Percentiles rank a stretch among this genome's conserved stretches.
phyloP scores from a whole-genome alignment of 2,113 vertebrate genomes.

The Galeopterus variegatus region DNA sequence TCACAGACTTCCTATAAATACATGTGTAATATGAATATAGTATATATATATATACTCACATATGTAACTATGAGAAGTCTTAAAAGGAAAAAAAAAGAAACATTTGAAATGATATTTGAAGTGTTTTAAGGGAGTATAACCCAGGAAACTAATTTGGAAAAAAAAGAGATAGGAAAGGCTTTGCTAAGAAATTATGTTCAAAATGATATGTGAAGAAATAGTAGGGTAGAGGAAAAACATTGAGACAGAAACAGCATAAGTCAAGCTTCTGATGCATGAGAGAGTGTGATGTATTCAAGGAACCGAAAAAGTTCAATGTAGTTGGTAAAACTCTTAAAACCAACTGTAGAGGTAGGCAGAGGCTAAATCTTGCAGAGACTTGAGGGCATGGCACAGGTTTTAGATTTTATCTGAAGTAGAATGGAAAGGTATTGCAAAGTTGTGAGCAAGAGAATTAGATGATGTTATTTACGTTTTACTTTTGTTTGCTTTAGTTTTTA shows the following conservation, averaged over 20 bases:
- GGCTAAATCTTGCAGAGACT: background rate
- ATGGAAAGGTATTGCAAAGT: background rate
- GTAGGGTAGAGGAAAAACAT: background rate
- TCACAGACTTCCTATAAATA: background rate
- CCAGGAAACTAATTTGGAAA: background rate
- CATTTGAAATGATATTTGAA: constrained; percentile 2
- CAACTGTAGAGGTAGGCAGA: background rate
- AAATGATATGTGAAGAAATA: background rate
- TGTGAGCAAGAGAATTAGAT: background rate
- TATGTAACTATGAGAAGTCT: background rate
- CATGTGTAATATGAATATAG: background rate
- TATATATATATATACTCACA: background rate
- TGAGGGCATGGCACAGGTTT: background rate
- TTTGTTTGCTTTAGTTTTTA: background rate
- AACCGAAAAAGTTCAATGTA: background rate
- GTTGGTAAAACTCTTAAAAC: background rate
- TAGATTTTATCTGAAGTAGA: background rate
- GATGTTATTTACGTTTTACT: background rate
- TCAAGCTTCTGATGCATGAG: background rate
- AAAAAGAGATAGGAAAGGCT: background rate
- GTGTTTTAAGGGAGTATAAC: background rate
- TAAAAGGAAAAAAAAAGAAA: background rate
- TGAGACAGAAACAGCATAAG: background rate
- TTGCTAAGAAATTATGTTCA: constrained; percentile 6
- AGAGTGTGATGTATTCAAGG: background rate